Evolutionary conservation across 2,797 vertebrate species (phyloP).

Genomic region (Gallinago stenura): DNA sequence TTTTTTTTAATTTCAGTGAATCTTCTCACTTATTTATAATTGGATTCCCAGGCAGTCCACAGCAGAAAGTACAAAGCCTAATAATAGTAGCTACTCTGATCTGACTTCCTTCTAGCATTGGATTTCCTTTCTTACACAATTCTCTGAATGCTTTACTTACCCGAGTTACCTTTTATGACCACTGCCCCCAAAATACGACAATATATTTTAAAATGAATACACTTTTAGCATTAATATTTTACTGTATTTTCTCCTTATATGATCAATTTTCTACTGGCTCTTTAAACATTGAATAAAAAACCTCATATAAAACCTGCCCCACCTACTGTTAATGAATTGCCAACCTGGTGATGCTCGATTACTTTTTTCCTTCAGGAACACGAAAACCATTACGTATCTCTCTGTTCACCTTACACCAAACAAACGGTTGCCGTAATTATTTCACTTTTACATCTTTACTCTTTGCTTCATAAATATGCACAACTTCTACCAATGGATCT

Average conservation of each 20-base stretch:
- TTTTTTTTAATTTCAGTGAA: no score
- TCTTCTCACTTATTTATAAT: no score
- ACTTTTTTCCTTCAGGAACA: conserved; percentile 11
- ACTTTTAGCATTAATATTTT: conserved; percentile 6
- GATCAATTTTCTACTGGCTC: not conserved
- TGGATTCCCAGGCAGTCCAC: not conserved
- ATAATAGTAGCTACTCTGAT: not conserved
- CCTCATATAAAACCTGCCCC: not conserved
- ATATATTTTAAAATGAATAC: not conserved
- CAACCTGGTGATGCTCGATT: not conserved
- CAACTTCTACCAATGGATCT: not conserved
- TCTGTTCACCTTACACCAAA: not conserved
- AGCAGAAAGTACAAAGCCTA: not conserved
- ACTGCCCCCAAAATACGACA: not conserved
- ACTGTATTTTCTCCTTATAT: not conserved
- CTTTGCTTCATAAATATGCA: conserved; percentile 20
- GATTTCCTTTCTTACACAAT: not conserved
- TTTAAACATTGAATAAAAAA: not conserved
- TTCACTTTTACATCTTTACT: not conserved
- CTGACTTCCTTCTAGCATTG: not conserved
- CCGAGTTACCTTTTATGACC: not conserved
- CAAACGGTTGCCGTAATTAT: conserved; percentile 8
- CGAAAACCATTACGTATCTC: not conserved
- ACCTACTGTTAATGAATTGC: conserved; percentile 1
- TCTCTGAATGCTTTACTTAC: not conserved